Percentiles rank a stretch among this genome's conserved stretches.
Evolutionary conservation across 2,113 vertebrate genomes (phyloP).

Genomic region (Hydropotes inermis): DNA sequence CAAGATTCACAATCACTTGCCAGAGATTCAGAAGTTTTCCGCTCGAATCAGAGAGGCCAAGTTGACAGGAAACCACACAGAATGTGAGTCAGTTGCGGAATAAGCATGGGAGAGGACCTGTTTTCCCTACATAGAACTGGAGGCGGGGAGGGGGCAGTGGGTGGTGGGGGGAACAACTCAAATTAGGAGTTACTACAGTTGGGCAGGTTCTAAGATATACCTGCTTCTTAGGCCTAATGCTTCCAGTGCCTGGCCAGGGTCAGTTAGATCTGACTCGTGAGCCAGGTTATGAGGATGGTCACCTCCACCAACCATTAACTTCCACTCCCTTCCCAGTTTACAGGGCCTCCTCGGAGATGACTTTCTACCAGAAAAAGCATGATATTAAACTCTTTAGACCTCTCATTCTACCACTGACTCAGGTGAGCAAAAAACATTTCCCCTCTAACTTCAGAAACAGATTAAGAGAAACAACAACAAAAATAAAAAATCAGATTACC

Average conservation of each 20-base stretch:
- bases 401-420: slow-evolving; percentile 88
- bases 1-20: slow-evolving; percentile 91
- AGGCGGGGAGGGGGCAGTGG: not conserved
- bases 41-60: slow-evolving; percentile 87
- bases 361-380: slow-evolving; percentile 88
- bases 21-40: slow-evolving; percentile 85
- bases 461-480: not conserved
- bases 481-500: not conserved
- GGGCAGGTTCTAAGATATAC: not conserved
- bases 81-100: slow-evolving; percentile 79
- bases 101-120: not conserved
- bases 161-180: not conserved
- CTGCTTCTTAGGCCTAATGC: not conserved
- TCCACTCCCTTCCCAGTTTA: slow-evolving; percentile 77
- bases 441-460: not conserved
- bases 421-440: slow-evolving; percentile 80
- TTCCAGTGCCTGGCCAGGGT: not conserved
- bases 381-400: slow-evolving; percentile 86
- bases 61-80: slow-evolving; percentile 85
- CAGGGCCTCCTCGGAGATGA: slow-evolving; percentile 86
- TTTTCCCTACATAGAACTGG: not conserved
- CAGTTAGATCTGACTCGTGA: not conserved
- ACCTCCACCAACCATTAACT: not conserved
- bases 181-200: not conserved
- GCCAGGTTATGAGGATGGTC: not conserved